phyloP scores from a whole-genome alignment of 2,797 vertebrate genomes.

The Calcarius lapponicus region DNA sequence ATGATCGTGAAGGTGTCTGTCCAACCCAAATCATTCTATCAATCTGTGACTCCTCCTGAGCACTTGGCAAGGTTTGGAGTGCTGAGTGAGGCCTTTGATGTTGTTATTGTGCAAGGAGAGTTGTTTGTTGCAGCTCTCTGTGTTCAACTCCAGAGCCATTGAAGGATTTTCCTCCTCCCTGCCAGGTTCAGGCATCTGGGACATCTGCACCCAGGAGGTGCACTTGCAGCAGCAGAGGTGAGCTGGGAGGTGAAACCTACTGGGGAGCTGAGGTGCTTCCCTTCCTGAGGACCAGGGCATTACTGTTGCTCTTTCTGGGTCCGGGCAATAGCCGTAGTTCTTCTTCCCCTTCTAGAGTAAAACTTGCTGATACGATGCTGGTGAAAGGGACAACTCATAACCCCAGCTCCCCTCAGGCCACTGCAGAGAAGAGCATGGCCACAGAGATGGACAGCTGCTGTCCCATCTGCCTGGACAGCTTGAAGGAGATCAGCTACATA shows the following conservation, averaged over 20 bases:
- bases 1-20: background rate
- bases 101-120: background rate
- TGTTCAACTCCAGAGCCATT: accelerated
- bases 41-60: background rate
- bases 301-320: background rate
- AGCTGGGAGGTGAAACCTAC: background rate
- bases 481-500: background rate
- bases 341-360: background rate
- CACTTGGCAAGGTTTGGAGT: background rate
- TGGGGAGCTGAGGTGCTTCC: background rate
- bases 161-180: background rate
- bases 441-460: background rate
- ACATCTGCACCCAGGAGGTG: background rate
- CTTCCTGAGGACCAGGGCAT: background rate
- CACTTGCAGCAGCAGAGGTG: background rate
- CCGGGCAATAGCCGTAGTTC: background rate
- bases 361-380: background rate
- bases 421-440: background rate
- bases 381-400: background rate
- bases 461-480: background rate
- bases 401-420: background rate
- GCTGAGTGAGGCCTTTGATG: background rate
- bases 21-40: background rate
- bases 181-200: background rate
- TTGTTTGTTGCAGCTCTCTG: background rate